Evolutionary conservation across 2,113 vertebrate genomes (phyloP), one percentile per base, ranked within the genome.

Genomic region (Indri indri): DNA sequence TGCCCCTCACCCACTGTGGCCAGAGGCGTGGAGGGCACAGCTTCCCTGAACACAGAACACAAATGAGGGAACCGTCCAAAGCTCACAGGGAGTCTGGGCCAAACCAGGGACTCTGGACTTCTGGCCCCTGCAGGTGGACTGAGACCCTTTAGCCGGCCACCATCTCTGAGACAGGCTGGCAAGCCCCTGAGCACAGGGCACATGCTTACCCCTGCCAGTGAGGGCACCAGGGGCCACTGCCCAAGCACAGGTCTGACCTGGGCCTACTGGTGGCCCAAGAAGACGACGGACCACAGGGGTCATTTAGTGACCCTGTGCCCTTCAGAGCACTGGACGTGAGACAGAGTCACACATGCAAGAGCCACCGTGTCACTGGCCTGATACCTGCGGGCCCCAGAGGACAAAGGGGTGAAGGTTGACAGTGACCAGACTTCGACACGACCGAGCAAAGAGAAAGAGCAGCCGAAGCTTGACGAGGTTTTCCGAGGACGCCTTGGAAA

Each of bases 381-480:
- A 16, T 27, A n/a, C 6, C 40, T 47, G 42, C 7, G 61, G 30
- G 42, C 34, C 71, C 66, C n/a, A 42, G 11, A 42, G 6, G 34
- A 16, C 5, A 10, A 4, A 9, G 11, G 3, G 40, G 1, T 7
- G 34, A 45, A 17, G 13, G 73, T 6, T 12, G 7, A 30, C 13
- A 1, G 20, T 70, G 47, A 14, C 37, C 50, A 27, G 10, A 4
- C 63, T 65, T 22, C 40, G 27, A 54, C 66, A 42, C 10, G 1
- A 61, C 52, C 12, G 8, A 34, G 45, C 20, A 13, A 52, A 42
- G 30, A 68, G 57, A 85, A 32, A 27, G 71, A 54, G n/a, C 10
- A 37, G 18, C 18, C 5, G 20, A 80, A 54, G 76, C 65, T 18
- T 16, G n/a, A 40, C 8, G 40, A 54, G 27, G 54, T 14, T 14